These are phyloP conservation scores for Capitulum mitella DNA, from an alignment of 2,888 invertebrate species.

Conservation along the genomic window DNA sequence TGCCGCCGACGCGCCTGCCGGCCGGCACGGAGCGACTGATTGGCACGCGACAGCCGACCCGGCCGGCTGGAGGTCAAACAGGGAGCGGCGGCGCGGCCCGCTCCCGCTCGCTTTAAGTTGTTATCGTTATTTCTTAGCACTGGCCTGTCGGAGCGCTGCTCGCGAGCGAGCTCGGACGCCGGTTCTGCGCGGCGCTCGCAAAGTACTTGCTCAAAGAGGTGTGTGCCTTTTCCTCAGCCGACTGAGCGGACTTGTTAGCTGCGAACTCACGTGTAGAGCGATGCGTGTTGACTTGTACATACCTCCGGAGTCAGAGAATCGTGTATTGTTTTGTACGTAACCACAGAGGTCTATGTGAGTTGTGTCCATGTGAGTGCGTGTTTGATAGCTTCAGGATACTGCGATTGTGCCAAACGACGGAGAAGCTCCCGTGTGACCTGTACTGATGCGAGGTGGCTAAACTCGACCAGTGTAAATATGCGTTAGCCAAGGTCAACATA, in stretches of 20 bases:
- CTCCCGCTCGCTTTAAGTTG: conserved; percentile 19
- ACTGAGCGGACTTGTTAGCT: background rate
- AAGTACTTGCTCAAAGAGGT: conserved; percentile 17
- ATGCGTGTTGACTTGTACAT: background rate
- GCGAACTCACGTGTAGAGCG: background rate
- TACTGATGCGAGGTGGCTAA: too few relatives aligned
- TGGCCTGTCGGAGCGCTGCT: background rate
- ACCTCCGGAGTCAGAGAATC: background rate
- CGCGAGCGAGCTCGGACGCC: background rate
- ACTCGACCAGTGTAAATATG: background rate
- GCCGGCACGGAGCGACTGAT: background rate
- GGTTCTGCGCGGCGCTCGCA: background rate
- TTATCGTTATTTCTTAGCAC: conserved; percentile 6
- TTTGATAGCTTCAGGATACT: background rate
- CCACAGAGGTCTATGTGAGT: background rate
- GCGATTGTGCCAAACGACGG: conserved; percentile 9
- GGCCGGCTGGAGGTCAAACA: background rate
- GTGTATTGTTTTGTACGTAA: background rate
- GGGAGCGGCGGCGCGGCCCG: background rate
- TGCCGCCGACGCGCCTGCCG: background rate
- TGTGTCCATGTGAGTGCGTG: background rate
- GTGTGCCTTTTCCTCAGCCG: background rate
- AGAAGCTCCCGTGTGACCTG: background rate
- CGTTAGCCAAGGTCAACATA: too few relatives aligned
- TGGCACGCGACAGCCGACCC: background rate